A percentile compares a stretch with the other conserved stretches of the same genome.
These are phyloP conservation scores for Shargacucullia verbasci DNA, from an alignment of 2,888 invertebrate genomes.

Conservation along the genomic window DNA sequence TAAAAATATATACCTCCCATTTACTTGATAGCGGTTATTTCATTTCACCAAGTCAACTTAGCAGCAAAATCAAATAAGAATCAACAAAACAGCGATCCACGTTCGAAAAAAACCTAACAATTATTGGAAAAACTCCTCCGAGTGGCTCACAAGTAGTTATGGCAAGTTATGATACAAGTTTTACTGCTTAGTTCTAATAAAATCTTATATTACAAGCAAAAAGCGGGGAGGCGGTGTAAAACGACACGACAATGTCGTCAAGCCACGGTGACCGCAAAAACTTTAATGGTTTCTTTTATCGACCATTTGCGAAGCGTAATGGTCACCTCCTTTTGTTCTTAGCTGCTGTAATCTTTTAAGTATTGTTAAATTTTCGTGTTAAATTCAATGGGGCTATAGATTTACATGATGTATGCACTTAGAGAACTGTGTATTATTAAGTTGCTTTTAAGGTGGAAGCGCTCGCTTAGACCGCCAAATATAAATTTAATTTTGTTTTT, in stretches of 20 bases:
- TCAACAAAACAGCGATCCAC: constrained; percentile 12
- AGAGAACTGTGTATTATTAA: constrained; percentile 17
- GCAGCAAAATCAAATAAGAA: constrained; percentile 13
- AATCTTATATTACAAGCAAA: constrained; percentile 61
- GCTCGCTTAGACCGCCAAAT: too few species aligned
- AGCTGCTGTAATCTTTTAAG: constrained; percentile 70
- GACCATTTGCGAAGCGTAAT: constrained; percentile 74
- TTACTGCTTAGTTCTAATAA: constrained; percentile 56
- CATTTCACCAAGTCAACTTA: too few species aligned
- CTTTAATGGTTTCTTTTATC: constrained; percentile 81
- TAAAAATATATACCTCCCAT: too few species aligned
- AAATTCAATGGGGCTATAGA: constrained; percentile 42
- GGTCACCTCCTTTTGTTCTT: constrained; percentile 68
- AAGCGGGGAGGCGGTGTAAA: constrained; percentile 59
- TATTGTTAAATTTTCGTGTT: constrained; percentile 53
- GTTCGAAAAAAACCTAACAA: constrained; percentile 17
- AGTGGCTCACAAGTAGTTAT: constrained; percentile 30
- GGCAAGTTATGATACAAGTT: constrained; percentile 50
- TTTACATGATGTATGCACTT: constrained; percentile 32
- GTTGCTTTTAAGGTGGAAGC: too few species aligned
- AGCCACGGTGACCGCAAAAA: constrained; percentile 72
- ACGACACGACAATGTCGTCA: constrained; percentile 71
- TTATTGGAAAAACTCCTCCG: constrained; percentile 8
- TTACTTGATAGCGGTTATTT: too few species aligned
- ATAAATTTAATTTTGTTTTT: too few species aligned